Conservation (phyloP, 2,888 invertebrate species). For the Merodon equestris region DNA sequence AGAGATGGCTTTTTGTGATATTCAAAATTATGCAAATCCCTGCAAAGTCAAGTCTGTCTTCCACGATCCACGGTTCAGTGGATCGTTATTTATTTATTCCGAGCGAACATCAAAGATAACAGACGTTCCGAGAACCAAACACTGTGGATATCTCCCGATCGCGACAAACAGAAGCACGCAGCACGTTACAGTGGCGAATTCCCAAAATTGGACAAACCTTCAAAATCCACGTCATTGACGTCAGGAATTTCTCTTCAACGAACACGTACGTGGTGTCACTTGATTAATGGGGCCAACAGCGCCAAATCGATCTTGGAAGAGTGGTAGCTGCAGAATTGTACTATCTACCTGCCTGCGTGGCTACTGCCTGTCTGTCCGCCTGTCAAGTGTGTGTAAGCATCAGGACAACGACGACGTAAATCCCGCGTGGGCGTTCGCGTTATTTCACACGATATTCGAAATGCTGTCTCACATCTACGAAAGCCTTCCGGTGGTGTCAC, state of each 20-base stretch:
- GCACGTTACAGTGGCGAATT: constrained; percentile 41
- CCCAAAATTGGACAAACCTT: constrained; percentile 23
- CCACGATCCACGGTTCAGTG: constrained; percentile 29
- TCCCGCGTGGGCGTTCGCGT: constrained; percentile 58
- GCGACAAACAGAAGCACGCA: constrained; percentile 17
- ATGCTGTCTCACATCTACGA: constrained; percentile 13
- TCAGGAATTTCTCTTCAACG: constrained; percentile 27
- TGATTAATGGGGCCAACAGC: constrained; percentile 60
- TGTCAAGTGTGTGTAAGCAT: constrained; percentile 57
- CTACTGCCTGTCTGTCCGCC: constrained; percentile 51
- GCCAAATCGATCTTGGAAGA: constrained; percentile 54
- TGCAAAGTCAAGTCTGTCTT: constrained; percentile 26
- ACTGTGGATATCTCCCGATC: constrained; percentile 14
- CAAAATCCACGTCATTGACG: constrained; percentile 34
- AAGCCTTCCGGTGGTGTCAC: constrained; percentile 10
- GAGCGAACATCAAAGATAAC: constrained; percentile 39
- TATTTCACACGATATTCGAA: constrained; percentile 56
- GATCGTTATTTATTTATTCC: constrained; percentile 60
- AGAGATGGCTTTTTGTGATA: constrained; percentile 42
- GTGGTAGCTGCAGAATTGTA: constrained; percentile 44
- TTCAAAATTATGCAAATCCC: constrained; percentile 57
- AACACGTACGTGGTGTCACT: constrained; percentile 4
- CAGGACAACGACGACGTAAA: constrained; percentile 35
- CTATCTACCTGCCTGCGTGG: constrained; percentile 13
- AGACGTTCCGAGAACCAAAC: constrained; percentile 27